Evolutionary conservation across 2,888 invertebrate species (phyloP).

Genomic region (Drosophila crucigera): DNA sequence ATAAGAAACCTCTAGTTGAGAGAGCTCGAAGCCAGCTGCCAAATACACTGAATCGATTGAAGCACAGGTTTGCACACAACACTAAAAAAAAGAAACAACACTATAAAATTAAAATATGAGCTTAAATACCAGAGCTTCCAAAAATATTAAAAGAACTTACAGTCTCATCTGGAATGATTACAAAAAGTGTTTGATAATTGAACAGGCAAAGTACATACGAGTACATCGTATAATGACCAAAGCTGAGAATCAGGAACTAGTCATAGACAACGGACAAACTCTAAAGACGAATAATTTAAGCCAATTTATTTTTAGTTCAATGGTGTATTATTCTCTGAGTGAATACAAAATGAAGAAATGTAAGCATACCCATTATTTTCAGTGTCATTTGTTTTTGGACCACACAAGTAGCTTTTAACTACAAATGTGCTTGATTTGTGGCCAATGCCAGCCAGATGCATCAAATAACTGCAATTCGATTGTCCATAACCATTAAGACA

Average conservation of each 20-base stretch:
- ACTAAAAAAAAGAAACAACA: too few relatives aligned
- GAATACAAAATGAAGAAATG: neutral
- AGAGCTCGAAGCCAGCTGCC: neutral
- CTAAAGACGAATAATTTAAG: too few relatives aligned
- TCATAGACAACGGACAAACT: too few relatives aligned
- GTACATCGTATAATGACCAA: too few relatives aligned
- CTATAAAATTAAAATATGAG: too few relatives aligned
- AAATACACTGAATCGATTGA: neutral
- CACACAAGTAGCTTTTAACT: constrained; percentile 42
- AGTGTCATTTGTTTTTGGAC: constrained; percentile 16
- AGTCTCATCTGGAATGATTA: too few relatives aligned
- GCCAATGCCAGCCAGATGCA: constrained; percentile 10
- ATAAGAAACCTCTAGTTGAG: neutral
- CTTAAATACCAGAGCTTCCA: too few relatives aligned
- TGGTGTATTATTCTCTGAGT: neutral
- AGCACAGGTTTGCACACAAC: too few relatives aligned
- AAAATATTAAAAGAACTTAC: too few relatives aligned
- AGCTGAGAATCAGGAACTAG: too few relatives aligned
- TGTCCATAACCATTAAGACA: constrained; percentile 28
- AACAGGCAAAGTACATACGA: too few relatives aligned
- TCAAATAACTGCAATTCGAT: constrained; percentile 33
- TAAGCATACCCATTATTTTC: neutral
- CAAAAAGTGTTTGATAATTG: too few relatives aligned
- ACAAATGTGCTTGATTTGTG: constrained; percentile 16
- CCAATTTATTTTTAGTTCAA: neutral